A percentile compares a stretch with the other conserved stretches of the same genome.
Conservation (phyloP, 2,888 invertebrate genomes). For the Aphodius granarius region DNA sequence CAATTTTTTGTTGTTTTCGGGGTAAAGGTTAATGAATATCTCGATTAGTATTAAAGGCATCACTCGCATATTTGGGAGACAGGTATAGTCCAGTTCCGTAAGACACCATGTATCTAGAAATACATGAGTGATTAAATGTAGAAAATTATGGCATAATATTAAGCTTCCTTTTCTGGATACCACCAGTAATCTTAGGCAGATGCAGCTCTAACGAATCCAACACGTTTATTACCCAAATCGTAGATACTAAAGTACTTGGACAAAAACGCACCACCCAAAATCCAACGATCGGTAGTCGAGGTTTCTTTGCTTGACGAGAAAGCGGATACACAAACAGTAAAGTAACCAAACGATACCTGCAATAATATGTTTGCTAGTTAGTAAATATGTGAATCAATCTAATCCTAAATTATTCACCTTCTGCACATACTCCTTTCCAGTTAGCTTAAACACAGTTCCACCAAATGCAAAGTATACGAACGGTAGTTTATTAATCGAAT, state of each 20-base stretch:
- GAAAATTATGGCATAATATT: too few relatives aligned
- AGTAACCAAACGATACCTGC: conserved; percentile 48
- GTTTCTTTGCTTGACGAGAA: conserved; percentile 44
- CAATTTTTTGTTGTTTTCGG: too few relatives aligned
- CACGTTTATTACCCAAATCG: conserved; percentile 47
- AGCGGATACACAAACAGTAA: conserved; percentile 54
- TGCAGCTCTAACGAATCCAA: conserved; percentile 53
- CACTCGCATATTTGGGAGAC: too few relatives aligned
- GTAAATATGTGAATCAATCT: neutral
- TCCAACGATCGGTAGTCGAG: conserved; percentile 46
- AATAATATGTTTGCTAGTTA: conserved; percentile 33
- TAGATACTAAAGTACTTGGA: conserved; percentile 56
- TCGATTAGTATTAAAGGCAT: too few relatives aligned
- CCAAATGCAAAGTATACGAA: conserved; percentile 60
- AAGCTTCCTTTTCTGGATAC: neutral
- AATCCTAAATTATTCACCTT: conserved; percentile 45
- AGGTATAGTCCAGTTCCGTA: too few relatives aligned
- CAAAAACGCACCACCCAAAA: conserved; percentile 56
- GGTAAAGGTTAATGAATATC: too few relatives aligned
- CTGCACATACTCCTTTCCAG: conserved; percentile 64
- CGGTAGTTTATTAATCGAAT: conserved; percentile 61
- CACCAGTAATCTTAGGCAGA: conserved; percentile 7
- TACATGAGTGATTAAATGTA: too few relatives aligned
- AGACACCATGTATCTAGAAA: too few relatives aligned
- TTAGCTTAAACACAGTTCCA: conserved; percentile 61